Evolutionary conservation across 2,888 invertebrate species (phyloP), one percentile per base, ranked within the genome.

Genomic region (Lottia gigantea): DNA sequence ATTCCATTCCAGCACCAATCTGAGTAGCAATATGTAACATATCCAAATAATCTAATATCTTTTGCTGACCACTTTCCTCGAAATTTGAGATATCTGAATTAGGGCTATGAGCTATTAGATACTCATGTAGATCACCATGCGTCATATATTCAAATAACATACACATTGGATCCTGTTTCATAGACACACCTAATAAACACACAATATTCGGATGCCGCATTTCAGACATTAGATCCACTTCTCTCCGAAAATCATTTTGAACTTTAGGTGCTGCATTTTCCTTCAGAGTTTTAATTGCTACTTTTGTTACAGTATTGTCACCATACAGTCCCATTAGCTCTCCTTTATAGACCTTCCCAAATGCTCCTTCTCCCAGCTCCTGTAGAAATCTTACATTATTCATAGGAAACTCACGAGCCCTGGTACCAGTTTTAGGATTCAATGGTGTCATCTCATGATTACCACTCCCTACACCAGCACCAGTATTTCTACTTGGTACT

Each of bases 111-210:
- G 93, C 92, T 85, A 96, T 94, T 26, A 99, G 90, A 89, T 96
- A 98, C 89, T 98, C 98, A 86, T 98, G 98, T 68, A 99, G 91
- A 89, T 99, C 98, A 0, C 98, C 98, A 88, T 96, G 88, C 1
- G 83, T 94, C 97, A 98, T 98, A 87, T 95, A 97, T 88, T 99
- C 98, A 89, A 98, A 98, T 26, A 99, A 90, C 95, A 98, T 97
- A 86, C 96, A 96, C 88, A 95, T 92, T 0, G 97, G 96, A 85
- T 95, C 82, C 94, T 82, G 95, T 82, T 94, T 94, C 74, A 95
- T 91, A 71, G 95, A 94, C 12, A 97, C 96, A 0, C 97, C 98
- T 72, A 98, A 91, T 79, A 98, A 92, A 88, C 96, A 96, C 62
- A 98, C 95, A 82, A 99, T 96, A 88, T 98, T 97, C 0, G 95